Conservation (phyloP, 2,113 vertebrate species). For the Caloenas nicobarica region DNA sequence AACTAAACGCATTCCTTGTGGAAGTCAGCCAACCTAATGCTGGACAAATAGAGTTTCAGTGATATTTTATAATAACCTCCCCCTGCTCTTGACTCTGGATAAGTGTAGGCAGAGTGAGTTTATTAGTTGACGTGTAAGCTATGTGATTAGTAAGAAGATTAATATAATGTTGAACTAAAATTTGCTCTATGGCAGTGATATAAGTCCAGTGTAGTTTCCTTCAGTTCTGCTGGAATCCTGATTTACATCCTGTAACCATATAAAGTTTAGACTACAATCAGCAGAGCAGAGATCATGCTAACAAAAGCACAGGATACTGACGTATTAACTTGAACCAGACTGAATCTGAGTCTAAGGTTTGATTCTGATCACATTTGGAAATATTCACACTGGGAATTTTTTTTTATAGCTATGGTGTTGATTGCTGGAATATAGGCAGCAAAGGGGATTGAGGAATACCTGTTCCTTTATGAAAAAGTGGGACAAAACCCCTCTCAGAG, state of each 20-base stretch:
- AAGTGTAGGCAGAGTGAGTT: neutral
- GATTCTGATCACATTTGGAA: neutral
- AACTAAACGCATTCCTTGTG: slow-evolving; percentile 83
- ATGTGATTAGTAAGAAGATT: neutral
- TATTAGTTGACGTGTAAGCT: neutral
- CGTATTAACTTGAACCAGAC: neutral
- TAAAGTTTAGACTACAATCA: neutral
- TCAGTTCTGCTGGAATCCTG: neutral
- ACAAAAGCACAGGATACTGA: neutral
- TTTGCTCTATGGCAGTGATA: neutral
- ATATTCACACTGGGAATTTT: rapidly evolving
- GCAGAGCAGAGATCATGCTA: neutral
- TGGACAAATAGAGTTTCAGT: slow-evolving; percentile 63
- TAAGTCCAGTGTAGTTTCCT: neutral
- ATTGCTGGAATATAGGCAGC: neutral
- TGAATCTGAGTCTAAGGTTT: neutral
- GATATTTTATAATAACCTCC: slow-evolving; percentile 44
- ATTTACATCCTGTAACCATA: rapidly evolving
- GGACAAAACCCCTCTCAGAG: neutral
- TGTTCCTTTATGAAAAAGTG: neutral
- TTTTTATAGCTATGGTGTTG: neutral
- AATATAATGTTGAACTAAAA: neutral
- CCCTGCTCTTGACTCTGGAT: neutral
- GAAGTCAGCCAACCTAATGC: slow-evolving; percentile 59
- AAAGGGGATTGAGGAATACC: neutral